A percentile compares a stretch with the other conserved stretches of the same genome.
These are phyloP conservation scores for Physocephala rufipes DNA, from an alignment of 2,888 invertebrate genomes.

Conservation along the genomic window DNA sequence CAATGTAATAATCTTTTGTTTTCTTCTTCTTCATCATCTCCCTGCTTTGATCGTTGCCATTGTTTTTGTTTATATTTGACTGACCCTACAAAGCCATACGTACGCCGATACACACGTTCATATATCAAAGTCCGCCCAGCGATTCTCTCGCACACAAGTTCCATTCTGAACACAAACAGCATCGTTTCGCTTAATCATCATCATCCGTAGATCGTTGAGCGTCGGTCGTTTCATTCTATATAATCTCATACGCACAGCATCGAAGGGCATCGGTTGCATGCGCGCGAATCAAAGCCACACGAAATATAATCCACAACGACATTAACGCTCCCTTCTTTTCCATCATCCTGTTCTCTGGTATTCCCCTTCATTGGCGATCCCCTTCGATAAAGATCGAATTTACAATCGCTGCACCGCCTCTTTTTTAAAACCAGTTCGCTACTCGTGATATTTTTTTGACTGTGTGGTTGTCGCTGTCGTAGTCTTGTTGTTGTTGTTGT, in stretches of 20 bases:
- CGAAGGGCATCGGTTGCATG: constrained; percentile 9
- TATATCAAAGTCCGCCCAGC: constrained; percentile 41
- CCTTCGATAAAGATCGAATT: no score
- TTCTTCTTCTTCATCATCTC: not conserved
- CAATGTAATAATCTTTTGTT: not conserved
- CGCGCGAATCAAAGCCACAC: constrained; percentile 15
- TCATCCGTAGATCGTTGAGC: no score
- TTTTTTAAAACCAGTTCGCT: constrained; percentile 52
- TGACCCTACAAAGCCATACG: no score
- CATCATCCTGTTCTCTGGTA: no score
- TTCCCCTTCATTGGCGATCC: not conserved
- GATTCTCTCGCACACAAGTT: constrained; percentile 9
- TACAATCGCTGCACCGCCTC: not conserved
- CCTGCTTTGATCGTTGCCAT: constrained; percentile 61
- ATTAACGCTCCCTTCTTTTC: no score
- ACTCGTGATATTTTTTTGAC: constrained; percentile 38
- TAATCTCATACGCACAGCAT: not conserved
- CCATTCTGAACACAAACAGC: constrained; percentile 26
- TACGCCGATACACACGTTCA: not conserved
- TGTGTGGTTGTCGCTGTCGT: constrained; percentile 42
- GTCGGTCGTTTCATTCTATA: no score
- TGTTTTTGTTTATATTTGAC: constrained; percentile 36
- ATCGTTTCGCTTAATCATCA: not conserved
- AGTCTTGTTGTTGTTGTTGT: constrained; percentile 41
- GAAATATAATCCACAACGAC: not conserved